Percentiles rank a stretch among this genome's conserved stretches.
Evolutionary conservation across 1,140 invertebrate species (phyloP).

Genomic region (Euglossa dilemma): DNA sequence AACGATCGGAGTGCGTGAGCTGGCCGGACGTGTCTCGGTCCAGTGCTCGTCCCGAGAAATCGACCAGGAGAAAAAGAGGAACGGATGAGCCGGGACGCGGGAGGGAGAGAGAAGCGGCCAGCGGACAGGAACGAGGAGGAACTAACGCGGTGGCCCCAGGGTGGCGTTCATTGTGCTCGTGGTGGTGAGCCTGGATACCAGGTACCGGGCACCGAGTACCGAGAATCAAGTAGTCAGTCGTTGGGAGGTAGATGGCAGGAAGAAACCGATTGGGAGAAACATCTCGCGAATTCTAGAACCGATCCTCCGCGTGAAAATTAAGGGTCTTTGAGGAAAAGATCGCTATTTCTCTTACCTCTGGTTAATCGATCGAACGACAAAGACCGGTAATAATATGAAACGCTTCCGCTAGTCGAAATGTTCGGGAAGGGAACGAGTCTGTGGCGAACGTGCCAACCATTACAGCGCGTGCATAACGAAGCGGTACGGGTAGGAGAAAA

Average conservation of each 20-base stretch:
- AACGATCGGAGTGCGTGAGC: constrained; percentile 58
- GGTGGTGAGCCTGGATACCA: constrained; percentile 54
- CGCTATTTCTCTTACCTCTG: no score
- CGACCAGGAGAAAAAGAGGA: constrained; percentile 33
- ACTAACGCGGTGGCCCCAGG: constrained; percentile 67
- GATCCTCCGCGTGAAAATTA: no score
- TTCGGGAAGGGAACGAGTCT: no score
- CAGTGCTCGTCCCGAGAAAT: constrained; percentile 45
- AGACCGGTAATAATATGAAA: no score
- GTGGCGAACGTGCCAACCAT: neutral
- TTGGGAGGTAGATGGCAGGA: neutral
- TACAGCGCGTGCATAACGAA: neutral
- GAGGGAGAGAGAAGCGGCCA: constrained; percentile 24
- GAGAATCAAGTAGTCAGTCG: constrained; percentile 54
- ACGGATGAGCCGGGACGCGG: constrained; percentile 4
- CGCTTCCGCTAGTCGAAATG: no score
- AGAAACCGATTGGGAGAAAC: neutral
- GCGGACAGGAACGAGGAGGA: constrained; percentile 55
- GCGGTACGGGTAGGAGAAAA: neutral
- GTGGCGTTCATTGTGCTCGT: constrained; percentile 57
- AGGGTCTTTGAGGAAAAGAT: no score
- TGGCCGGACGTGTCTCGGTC: constrained; percentile 55
- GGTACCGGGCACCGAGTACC: constrained; percentile 53
- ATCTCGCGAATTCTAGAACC: no score
- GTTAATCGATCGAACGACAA: no score